Base-by-base conservation (phyloP, 1,140 invertebrate species). In the Zelostemma sp. region DNA sequence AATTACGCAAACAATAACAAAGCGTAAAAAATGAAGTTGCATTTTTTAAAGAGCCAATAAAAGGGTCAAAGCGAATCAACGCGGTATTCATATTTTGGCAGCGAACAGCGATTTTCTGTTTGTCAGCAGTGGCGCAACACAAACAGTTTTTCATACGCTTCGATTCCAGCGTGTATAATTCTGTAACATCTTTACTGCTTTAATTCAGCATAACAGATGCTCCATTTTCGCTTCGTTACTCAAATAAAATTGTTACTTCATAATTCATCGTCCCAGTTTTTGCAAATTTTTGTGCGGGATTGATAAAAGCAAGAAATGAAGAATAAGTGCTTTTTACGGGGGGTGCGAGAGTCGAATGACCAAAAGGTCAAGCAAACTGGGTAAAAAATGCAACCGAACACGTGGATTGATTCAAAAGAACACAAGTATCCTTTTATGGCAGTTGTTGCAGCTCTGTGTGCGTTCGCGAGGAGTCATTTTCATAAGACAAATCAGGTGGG, bases 401-500 rank as follows among this genome's bases (percentile, higher is more conserved):
- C 57, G 61, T 47, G 1, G 51, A 62, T 47, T 28, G 60, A 61
- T 67, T 66, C 60, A 55, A 73, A 66, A 66, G 68, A 65, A 61
- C 41, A 67, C 45, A 66, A 68, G 72, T 59, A 40, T 66, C 73
- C 73, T 68, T 73, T 67, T 75, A 68, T 75, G 67, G 73, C 46
- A 25, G 21, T 25, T 25, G 3, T n/a, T n/a, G n/a, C n/a, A n/a
- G 21, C 8, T 25, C 21, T 25, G 8, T 25, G 35, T 63, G 55
- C 57, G 54, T 65, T 55, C 50, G 60, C 54, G 59, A 40, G 50
- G 60, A 66, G 68, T 74, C 46, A 74, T 76, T 76, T 72, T 68
- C 73, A 73, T 66, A 78, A 25, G 21, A 25, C 21, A 25, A 25
- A 62, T 68, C 67, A 73, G 64, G 76, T 76, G 71, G 76, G 76